Percentiles rank a stretch among this genome's conserved stretches.
These are phyloP conservation scores for Limnephilus rhombicus DNA, from an alignment of 2,888 invertebrate species.

Conservation along the genomic window DNA sequence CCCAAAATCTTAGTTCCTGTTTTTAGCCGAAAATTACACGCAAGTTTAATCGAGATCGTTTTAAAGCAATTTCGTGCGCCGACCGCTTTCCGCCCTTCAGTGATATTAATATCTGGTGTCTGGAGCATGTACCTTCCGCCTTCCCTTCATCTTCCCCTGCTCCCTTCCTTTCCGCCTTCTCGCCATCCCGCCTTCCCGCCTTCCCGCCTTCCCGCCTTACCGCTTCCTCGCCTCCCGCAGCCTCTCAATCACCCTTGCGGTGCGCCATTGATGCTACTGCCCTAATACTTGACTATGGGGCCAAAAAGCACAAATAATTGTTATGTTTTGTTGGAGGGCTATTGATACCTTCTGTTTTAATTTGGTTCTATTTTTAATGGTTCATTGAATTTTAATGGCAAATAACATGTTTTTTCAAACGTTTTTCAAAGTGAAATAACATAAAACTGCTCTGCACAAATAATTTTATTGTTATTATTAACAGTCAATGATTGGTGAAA, in stretches of 20 bases:
- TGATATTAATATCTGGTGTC: conserved; percentile 47
- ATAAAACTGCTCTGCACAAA: too few relatives aligned
- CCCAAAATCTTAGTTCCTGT: conserved; percentile 13
- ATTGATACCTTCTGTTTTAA: neutral
- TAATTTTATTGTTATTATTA: too few relatives aligned
- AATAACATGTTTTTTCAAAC: neutral
- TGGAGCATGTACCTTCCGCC: conserved; percentile 38
- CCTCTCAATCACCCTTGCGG: conserved; percentile 1
- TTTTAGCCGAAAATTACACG: conserved; percentile 32
- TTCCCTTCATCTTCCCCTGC: neutral
- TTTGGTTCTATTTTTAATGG: neutral
- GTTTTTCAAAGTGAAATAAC: too few relatives aligned
- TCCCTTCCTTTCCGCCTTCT: neutral
- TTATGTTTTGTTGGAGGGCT: neutral
- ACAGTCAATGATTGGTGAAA: too few relatives aligned
- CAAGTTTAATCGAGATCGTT: conserved; percentile 40
- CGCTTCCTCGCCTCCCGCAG: neutral
- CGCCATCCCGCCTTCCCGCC: neutral
- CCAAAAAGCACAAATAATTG: neutral
- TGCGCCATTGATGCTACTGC: neutral
- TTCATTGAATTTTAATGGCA: neutral
- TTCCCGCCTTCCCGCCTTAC: neutral
- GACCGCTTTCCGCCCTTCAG: conserved; percentile 41
- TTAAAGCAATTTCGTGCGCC: conserved; percentile 42
- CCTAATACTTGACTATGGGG: conserved; percentile 7